Evolutionary conservation across 2,797 vertebrate genomes (phyloP).

Genomic region (Sylvia borin): DNA sequence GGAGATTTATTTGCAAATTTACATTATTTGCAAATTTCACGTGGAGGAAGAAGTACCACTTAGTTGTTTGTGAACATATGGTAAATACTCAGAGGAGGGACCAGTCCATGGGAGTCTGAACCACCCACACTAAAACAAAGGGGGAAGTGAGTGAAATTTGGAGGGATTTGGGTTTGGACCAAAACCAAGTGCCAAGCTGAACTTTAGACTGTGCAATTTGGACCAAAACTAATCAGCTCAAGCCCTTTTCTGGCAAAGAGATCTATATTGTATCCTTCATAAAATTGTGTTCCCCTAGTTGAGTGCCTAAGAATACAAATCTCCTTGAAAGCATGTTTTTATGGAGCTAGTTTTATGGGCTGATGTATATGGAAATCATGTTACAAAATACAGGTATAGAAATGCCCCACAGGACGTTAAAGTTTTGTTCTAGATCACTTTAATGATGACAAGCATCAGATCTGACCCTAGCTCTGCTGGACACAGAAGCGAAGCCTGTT

Average conservation of each 20-base stretch:
- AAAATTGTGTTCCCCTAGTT: neutral
- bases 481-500: neutral
- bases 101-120: neutral
- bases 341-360: neutral
- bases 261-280: neutral
- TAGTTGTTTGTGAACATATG: rapidly evolving
- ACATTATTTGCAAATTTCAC: neutral
- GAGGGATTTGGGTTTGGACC: neutral
- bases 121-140: neutral
- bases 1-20: neutral
- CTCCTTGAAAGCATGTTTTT: neutral
- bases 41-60: neutral
- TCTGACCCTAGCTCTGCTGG: neutral
- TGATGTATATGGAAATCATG: neutral
- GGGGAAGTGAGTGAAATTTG: neutral
- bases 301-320: neutral
- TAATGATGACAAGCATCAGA: neutral
- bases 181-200: neutral
- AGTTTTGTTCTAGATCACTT: neutral
- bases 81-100: rapidly evolving
- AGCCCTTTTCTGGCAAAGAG: neutral
- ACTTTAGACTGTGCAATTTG: neutral
- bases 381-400: neutral
- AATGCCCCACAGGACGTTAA: neutral
- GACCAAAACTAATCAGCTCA: neutral